These are phyloP conservation scores for Enteromius fasciolatus DNA, from an alignment of 2,797 vertebrate species.

Conservation along the genomic window DNA sequence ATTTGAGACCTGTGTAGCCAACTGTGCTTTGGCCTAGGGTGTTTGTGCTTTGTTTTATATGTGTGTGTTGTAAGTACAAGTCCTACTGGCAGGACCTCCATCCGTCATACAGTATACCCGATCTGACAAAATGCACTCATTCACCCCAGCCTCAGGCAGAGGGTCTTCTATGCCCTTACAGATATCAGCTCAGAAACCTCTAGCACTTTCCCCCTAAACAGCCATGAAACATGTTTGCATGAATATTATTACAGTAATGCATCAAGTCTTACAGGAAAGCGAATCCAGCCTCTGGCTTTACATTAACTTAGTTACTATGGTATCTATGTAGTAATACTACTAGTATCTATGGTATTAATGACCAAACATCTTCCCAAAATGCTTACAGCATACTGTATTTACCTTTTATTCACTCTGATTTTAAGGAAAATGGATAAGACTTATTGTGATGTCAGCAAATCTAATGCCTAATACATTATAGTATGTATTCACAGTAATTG, in stretches of 20 bases:
- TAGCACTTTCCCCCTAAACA: not conserved
- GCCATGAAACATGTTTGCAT: not conserved
- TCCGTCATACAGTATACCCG: conserved; percentile 8
- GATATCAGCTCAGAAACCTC: not conserved
- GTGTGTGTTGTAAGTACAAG: conserved; percentile 16
- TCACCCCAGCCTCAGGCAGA: not conserved
- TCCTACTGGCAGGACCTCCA: conserved; percentile 16
- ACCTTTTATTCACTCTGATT: not conserved
- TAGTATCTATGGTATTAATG: not conserved
- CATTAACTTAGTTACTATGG: no score
- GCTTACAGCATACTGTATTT: not conserved
- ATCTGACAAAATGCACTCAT: conserved; percentile 14
- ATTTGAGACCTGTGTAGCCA: not conserved
- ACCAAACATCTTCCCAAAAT: not conserved
- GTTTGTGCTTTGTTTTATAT: not conserved
- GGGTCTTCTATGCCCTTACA: conserved; percentile 8
- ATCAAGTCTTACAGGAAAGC: not conserved
- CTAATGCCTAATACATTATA: not conserved
- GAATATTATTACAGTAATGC: not conserved
- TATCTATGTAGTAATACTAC: no score
- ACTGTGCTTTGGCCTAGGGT: not conserved
- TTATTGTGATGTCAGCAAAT: not conserved
- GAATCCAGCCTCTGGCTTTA: not conserved
- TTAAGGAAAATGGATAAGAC: not conserved
- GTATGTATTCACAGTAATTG: not conserved